These are phyloP conservation scores for Gila orcuttii DNA, from an alignment of 2,113 vertebrate species.

Conservation along the genomic window DNA sequence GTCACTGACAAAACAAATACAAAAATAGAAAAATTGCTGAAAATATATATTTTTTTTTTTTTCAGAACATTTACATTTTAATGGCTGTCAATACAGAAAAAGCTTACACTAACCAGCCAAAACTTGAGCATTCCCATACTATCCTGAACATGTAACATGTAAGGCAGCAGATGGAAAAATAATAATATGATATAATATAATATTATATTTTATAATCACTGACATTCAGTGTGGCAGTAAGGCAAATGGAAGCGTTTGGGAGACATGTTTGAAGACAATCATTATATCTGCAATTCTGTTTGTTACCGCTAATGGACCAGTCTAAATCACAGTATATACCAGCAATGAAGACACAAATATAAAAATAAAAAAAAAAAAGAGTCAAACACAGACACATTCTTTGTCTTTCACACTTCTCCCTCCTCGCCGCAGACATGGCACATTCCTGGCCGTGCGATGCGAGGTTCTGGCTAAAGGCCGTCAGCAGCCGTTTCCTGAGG, in stretches of 20 bases:
- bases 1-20: background rate
- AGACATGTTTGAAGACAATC: background rate
- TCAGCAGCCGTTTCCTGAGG: constrained; percentile 61
- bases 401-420: constrained; percentile 53
- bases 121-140: too few relatives aligned
- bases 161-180: too few relatives aligned
- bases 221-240: background rate
- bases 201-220: background rate
- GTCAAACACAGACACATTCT: constrained; percentile 45
- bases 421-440: constrained; percentile 52
- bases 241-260: background rate
- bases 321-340: background rate
- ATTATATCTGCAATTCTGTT: background rate
- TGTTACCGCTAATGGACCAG: background rate
- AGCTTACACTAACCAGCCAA: too few relatives aligned
- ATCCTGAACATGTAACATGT: too few relatives aligned
- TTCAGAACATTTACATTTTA: too few relatives aligned
- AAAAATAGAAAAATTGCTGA: background rate
- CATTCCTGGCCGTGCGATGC: constrained; percentile 55
- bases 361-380: background rate
- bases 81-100: too few relatives aligned
- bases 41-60: background rate
- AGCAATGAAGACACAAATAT: background rate
- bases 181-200: background rate
- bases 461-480: constrained; percentile 50